Evolutionary conservation across 2,888 invertebrate genomes (phyloP), one percentile per base, ranked within the genome.

Genomic region (Drosophila mulleri): DNA sequence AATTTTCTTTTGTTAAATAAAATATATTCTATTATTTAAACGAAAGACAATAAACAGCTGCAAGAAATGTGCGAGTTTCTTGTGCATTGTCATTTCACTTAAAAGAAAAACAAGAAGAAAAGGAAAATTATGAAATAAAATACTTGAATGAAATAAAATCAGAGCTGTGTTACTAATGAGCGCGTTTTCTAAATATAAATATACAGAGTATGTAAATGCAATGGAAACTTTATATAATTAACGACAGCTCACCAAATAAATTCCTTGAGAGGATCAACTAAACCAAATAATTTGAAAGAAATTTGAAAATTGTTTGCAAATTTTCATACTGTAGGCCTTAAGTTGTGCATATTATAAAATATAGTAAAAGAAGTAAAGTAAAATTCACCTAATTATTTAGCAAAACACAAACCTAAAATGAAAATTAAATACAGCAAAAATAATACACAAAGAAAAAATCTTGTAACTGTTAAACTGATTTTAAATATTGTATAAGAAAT

Each of bases 381-480:
- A 60, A 72, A 60, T 62, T 74, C 71, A 67, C 67, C 44, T 69
- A 80, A 74, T 60, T 66, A 77, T 72, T 77, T 71, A 82, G 71
- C 68, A 67, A 72, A 74, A 62, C 62, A 57, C 35, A 68, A 67
- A 42, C 50, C 37, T 39, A 67, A 60, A 60, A 16, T 4, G 44
- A 14, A 39, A 63, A 45, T 26, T 4, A 52, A 59, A 18, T 16
- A n/a, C 29, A 63, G 18, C 53, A 52, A 23, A 57, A 37, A 23
- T 47, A 47, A 52, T 20, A 20, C 6, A 37, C 54, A 58, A 59
- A 65, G 71, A 69, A 60, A 61, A 65, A 72, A 53, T 75, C 74
- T 76, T 88, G 90, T 90, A 86, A 80, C 87, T 87, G 87, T 87
- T 87, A 89, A 87, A 90, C 87, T 87, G 87, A 87, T 87, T 87